Evolutionary conservation across 2,113 vertebrate species (phyloP), one percentile per base, ranked within the genome.

Genomic region (Vidua chalybeata): DNA sequence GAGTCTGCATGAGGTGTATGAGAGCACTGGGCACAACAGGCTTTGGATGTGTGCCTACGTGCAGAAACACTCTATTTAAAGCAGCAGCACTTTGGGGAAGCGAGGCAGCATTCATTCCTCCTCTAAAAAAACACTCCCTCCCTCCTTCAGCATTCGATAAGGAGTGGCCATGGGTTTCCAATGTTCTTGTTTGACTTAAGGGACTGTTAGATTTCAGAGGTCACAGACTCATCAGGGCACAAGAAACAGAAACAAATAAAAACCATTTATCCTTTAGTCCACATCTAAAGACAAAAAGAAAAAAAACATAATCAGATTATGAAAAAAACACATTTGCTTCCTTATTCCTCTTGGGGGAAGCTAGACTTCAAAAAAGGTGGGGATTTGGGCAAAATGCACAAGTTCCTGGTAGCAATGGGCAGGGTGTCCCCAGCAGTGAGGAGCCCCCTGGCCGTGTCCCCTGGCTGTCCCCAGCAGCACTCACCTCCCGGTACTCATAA

Each of bases 401-500:
- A 33, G 17, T 23, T 35, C 3, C 5, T 11, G 20, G 28, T 7
- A 17, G 35, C 12, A 55, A 22, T 0, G 3, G 7, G 9, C 15
- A 26, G 41, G 33, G 55, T 43, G 43, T 35, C 35, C 74, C 43
- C 41, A 43, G 39, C 13, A 11, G 39, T 0, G 5, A 64, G 30
- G 41, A 24, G 63, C 41, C 63, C n/a, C 67, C 33, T 14, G 27
- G 27, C 39, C 3, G 3, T 30, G 35, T 35, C 35, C 35, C 35
- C 35, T 35, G 35, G 35, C 35, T 35, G 39, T n/a, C 73, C 31
- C 56, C 76, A 66, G 37, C 3, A 10, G 31, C n/a, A 97, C 99
- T 82, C 85, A 99, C 99, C 94, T 92, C 93, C 86, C 12, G 96
- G 79, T 97, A 99, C 15, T 97, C 96, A 0, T 94, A 97, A 59